Base-by-base conservation (phyloP, 1,140 invertebrate species). In the Pseudomyrmex gracilis region DNA sequence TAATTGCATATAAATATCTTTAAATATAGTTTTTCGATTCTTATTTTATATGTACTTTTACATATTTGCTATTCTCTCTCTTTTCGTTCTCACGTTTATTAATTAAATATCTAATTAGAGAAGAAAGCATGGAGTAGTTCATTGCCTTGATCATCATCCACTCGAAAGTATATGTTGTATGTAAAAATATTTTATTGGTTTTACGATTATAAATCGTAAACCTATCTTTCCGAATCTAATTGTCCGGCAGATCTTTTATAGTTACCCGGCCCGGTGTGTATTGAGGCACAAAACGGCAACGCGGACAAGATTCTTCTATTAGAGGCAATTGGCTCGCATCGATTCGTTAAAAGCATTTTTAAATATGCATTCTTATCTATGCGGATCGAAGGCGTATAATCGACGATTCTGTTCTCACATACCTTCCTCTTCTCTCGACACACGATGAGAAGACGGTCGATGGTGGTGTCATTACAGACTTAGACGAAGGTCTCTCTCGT, bases 341-440 rank as follows among this genome's bases (percentile, higher is more conserved):
- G 85, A 85, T 78, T 85, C 77, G 85, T 87, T 92, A 93, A 93
- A 93, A 93, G 93, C 92, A 91, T 93, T 93, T 86, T 92, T 90
- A 85, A 92, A 93, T 93, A 92, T 89, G 87, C 85, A 63, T 58
- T 67, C 55, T 90, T 92, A 92, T 93, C 90, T 89, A 77, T 83
- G 89, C 89, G 61, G 90, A 93, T 92, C 90, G 89, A 89, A 73
- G 66, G 49, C n/a, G 51, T 53, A 71, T 57, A 80, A 60, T 87
- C 82, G 77, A 86, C 80, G 85, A 87, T 74, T 82, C 64, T 63
- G 63, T 20, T 64, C 34, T 34, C 45, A 70, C 82, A 82, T 82
- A 73, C 55, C 78, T 71, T 84, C 55, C 24, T 66, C 34, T 58
- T 68, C 53, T 13, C 4, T 2, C 51, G 9, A 51, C 10, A 51